Evolutionary conservation across 1,140 invertebrate genomes (phyloP).

Genomic region (Dufourea novaeangliae): DNA sequence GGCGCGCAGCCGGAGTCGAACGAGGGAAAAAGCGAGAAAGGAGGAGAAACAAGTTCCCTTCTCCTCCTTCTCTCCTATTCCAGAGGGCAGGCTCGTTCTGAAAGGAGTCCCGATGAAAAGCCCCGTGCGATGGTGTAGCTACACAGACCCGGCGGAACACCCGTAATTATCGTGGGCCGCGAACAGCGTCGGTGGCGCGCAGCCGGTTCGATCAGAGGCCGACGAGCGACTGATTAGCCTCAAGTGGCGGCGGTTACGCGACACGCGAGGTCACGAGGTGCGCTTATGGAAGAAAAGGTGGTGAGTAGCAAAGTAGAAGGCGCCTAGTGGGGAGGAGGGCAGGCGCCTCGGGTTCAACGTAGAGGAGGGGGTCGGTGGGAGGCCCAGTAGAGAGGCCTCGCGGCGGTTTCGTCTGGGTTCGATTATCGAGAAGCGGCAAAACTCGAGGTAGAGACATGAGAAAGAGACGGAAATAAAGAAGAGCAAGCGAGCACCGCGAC

Average conservation of each 20-base stretch:
- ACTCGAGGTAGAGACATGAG: background rate
- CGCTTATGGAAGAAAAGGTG: conserved; percentile 50
- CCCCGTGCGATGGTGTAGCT: background rate
- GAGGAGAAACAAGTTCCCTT: no score
- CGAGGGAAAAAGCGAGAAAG: no score
- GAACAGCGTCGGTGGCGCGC: background rate
- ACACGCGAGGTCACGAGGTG: conserved; percentile 53
- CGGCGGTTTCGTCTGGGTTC: conserved; percentile 47
- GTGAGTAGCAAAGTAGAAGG: conserved; percentile 49
- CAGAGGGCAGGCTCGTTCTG: conserved; percentile 15
- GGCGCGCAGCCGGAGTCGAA: no score
- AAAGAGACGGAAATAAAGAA: background rate
- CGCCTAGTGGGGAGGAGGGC: conserved; percentile 44
- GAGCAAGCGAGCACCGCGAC: no score
- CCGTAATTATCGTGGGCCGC: conserved; percentile 27
- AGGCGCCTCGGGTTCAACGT: conserved; percentile 42
- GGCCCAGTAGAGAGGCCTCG: background rate
- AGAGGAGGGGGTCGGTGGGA: background rate
- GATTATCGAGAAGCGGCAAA: conserved; percentile 49
- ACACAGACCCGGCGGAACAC: conserved; percentile 13
- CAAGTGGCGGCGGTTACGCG: conserved; percentile 34
- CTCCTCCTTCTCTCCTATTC: no score
- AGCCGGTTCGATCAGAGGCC: conserved; percentile 30
- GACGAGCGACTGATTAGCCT: conserved; percentile 37
- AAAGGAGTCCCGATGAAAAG: conserved; percentile 35